Evolutionary conservation across 2,797 vertebrate genomes (phyloP), one percentile per base, ranked within the genome.

Genomic region (Micropoecilia bifurca): DNA sequence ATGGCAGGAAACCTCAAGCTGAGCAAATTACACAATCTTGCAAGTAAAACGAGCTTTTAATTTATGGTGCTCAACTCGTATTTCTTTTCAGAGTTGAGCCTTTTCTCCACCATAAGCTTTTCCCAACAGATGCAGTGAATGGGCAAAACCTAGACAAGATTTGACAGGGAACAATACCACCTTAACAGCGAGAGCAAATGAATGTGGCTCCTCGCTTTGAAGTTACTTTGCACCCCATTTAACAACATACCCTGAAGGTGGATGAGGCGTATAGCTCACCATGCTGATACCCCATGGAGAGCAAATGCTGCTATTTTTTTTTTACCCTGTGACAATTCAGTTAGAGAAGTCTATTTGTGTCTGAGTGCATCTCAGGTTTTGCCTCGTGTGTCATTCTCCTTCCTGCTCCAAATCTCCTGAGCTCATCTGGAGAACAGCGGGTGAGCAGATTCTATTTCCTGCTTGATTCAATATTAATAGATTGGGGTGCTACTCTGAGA

Each of bases 391-490:
- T 78, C 85, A 86, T 90, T 92, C 80, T 87, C 78, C 83, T 80
- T 69, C 66, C 39, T 69, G 20, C 39, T n/a, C 39, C 6, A 6
- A 69, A 22, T 41, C 66, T 43, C 39, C 5, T 43, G 66, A 43
- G 20, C 39, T 69, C 66, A n/a, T 43, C 88, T 88, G 89, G 89
- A 89, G 83, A 88, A 82, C 80, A 87, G 86, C 81, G 85, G 76
- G 77, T 55, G 83, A 77, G 86, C 89, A 84, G 87, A 87, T 93
- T 89, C 78, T 85, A 79, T 95, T 95, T 94, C 93, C 82, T 87
- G 75, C 81, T 87, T 93, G 88, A 95, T 95, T 92, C 83, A 89
- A 94, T 94, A 92, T 91, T 85, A 84, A 93, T 94, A 91, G 91
- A 94, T 91, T 25, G 2, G 76, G 80, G 74, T 90, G 83, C 82